These are phyloP conservation scores for Tetropium fuscum DNA, from an alignment of 2,888 invertebrate genomes.

Conservation along the genomic window DNA sequence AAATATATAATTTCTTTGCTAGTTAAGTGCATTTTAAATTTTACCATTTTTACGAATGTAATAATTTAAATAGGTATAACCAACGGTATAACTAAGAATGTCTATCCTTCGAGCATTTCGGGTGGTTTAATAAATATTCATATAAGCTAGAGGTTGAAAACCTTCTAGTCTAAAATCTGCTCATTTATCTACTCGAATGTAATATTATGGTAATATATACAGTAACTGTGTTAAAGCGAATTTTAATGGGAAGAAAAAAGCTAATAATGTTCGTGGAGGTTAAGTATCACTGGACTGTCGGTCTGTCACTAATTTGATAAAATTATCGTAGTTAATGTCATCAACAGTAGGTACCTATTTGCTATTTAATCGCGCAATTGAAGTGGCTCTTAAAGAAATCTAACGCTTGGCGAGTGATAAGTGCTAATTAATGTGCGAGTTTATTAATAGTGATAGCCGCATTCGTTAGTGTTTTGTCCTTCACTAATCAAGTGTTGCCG, in stretches of 20 bases:
- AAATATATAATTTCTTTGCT: too few relatives aligned
- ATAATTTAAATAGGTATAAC: too few relatives aligned
- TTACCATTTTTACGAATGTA: too few relatives aligned
- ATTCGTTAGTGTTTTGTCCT: conserved; percentile 2
- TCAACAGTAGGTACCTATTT: background rate
- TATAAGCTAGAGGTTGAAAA: background rate
- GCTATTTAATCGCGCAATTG: conserved; percentile 7
- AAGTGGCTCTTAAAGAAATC: background rate
- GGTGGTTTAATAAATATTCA: conserved; percentile 1
- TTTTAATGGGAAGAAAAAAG: conserved; percentile 10
- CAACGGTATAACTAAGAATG: too few relatives aligned
- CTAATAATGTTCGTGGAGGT: background rate
- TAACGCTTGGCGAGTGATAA: conserved; percentile 14
- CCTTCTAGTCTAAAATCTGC: conserved; percentile 3
- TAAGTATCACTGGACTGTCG: background rate
- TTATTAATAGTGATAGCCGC: conserved; percentile 3
- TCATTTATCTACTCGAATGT: conserved; percentile 18
- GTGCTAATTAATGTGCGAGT: conserved; percentile 3
- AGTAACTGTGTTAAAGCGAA: conserved; percentile 15
- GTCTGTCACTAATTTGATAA: conserved; percentile 14
- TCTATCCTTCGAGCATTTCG: background rate
- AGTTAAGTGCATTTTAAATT: too few relatives aligned
- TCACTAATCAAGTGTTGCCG: conserved; percentile 9
- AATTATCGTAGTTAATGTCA: conserved; percentile 9
- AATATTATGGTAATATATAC: conserved; percentile 22